Evolutionary conservation across 2,113 vertebrate species (phyloP).

Genomic region (Eurystomus gularis): DNA sequence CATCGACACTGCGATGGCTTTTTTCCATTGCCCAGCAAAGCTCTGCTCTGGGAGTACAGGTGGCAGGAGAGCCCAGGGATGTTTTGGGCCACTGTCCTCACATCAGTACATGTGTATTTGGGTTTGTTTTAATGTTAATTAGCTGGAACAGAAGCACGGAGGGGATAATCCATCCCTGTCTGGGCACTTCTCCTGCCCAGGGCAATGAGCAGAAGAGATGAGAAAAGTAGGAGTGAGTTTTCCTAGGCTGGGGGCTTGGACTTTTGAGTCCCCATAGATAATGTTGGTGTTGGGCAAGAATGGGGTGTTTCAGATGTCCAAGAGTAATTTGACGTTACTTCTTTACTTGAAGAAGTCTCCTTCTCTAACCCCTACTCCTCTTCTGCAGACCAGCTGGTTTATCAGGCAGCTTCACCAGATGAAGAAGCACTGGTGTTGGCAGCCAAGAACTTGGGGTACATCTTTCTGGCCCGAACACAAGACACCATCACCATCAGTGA

Average conservation of each 20-base stretch:
- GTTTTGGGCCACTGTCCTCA: background rate
- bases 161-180: background rate
- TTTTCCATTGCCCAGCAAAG: background rate
- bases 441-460: constrained; percentile 86
- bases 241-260: background rate
- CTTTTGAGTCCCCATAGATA: background rate
- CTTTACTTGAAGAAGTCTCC: too few relatives aligned
- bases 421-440: constrained; percentile 88
- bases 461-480: constrained; percentile 86
- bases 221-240: background rate
- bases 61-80: rapidly evolving
- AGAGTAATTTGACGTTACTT: too few relatives aligned
- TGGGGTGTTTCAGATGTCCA: background rate
- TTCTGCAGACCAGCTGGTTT: constrained; percentile 78
- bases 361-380: background rate
- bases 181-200: background rate
- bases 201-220: background rate
- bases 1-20: rapidly evolving
- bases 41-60: background rate
- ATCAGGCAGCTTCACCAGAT: constrained; percentile 92
- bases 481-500: constrained; percentile 85
- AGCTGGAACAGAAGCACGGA: background rate
- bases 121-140: background rate
- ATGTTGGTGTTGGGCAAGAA: background rate
- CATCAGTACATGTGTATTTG: rapidly evolving